These are phyloP conservation scores for Mythimna vitellina DNA, from an alignment of 2,888 invertebrate genomes.

Conservation along the genomic window DNA sequence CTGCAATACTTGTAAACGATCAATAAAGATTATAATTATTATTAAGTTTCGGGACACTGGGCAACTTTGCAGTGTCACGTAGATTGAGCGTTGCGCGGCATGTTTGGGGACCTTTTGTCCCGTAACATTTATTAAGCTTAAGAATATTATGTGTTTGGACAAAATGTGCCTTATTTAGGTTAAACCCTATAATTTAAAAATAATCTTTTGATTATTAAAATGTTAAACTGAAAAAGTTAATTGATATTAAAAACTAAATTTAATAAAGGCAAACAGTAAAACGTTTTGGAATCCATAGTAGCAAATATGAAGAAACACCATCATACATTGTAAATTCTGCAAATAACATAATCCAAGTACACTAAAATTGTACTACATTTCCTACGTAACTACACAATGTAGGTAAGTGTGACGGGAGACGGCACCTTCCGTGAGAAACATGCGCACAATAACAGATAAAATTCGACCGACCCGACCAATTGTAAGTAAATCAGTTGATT, in stretches of 20 bases:
- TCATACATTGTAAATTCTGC: conserved; percentile 52
- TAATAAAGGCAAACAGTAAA: conserved; percentile 5
- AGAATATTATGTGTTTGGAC: no score
- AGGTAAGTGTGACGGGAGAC: conserved; percentile 80
- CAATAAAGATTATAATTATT: no score
- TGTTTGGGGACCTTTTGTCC: neutral
- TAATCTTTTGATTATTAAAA: no score
- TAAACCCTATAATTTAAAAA: no score
- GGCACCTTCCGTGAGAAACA: conserved; percentile 84
- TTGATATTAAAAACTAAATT: neutral
- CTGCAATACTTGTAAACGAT: no score
- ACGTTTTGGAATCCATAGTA: conserved; percentile 16
- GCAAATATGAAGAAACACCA: conserved; percentile 11
- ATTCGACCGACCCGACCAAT: conserved; percentile 65
- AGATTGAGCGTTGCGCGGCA: no score
- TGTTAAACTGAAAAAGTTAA: neutral
- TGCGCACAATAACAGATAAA: conserved; percentile 71
- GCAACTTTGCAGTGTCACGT: no score
- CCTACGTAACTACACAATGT: conserved; percentile 72
- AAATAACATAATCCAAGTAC: conserved; percentile 64
- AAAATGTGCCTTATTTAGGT: no score
- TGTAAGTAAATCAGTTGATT: conserved; percentile 55
- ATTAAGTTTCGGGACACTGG: no score
- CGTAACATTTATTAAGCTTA: no score
- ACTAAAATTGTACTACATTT: conserved; percentile 65